Evolutionary conservation across 2,888 invertebrate genomes (phyloP).

Genomic region (Zaprionus bogoriensis): DNA sequence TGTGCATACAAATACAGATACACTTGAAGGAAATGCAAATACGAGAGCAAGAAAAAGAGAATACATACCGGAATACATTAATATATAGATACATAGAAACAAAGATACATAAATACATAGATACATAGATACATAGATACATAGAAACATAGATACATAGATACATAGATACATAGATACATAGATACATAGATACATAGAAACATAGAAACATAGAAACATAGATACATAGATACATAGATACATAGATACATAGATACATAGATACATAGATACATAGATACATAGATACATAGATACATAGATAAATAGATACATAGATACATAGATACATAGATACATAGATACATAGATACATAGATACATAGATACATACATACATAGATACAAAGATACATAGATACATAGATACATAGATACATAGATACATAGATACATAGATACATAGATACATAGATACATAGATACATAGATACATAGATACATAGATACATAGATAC

Average conservation of each 20-base stretch:
- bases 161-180: neutral
- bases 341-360: neutral
- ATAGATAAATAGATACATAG: neutral
- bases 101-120: neutral
- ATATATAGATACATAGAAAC: neutral
- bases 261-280: too few species aligned
- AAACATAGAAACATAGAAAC: neutral
- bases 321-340: neutral
- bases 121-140: neutral
- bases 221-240: neutral
- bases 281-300: too few species aligned
- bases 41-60: too few species aligned
- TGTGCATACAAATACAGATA: neutral
- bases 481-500: too few species aligned
- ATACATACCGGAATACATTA: neutral
- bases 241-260: too few species aligned
- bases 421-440: neutral
- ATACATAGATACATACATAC: neutral
- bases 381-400: too few species aligned
- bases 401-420: neutral
- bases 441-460: too few species aligned
- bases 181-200: neutral
- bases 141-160: neutral
- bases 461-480: too few species aligned
- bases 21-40: neutral